Conservation (phyloP, 2,113 vertebrate genomes). For the Lethenteron camtschaticum region DNA sequence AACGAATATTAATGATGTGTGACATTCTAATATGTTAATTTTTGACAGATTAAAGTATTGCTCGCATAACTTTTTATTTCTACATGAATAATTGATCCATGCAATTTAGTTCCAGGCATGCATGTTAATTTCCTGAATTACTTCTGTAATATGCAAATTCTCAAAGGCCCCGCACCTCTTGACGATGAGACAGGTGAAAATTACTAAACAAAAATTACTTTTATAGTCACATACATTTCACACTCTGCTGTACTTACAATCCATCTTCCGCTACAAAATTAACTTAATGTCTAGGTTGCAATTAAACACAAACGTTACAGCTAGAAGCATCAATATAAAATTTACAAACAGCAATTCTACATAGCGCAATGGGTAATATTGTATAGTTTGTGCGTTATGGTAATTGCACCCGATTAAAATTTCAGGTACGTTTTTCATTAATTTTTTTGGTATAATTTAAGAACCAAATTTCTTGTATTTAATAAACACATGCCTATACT, state of each 20-base stretch:
- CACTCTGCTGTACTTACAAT: background rate
- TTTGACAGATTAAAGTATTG: slow-evolving; percentile 6
- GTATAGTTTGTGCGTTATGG: no score
- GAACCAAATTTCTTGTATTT: no score
- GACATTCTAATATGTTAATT: slow-evolving; percentile 6
- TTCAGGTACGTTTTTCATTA: no score
- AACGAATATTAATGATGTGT: slow-evolving; percentile 6
- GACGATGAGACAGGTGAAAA: background rate
- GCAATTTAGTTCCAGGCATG: slow-evolving; percentile 3
- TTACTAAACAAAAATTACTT: slow-evolving; percentile 4
- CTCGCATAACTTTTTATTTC: slow-evolving; percentile 6
- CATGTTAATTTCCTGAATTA: slow-evolving; percentile 6
- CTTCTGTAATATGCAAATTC: slow-evolving; percentile 5
- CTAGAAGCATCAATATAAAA: no score
- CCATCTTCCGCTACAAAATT: background rate
- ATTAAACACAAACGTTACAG: background rate
- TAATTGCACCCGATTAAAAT: no score
- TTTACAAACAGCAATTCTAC: no score
- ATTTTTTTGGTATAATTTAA: no score
- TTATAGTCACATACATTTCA: slow-evolving; percentile 1
- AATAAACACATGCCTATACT: no score
- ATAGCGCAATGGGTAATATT: no score
- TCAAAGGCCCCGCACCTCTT: background rate
- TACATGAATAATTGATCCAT: slow-evolving; percentile 6
- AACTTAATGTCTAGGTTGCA: slow-evolving; percentile 2